A percentile compares a stretch with the other conserved stretches of the same genome.
Evolutionary conservation across 1,140 invertebrate genomes (phyloP).

Genomic region (Diachasma alloeum): DNA sequence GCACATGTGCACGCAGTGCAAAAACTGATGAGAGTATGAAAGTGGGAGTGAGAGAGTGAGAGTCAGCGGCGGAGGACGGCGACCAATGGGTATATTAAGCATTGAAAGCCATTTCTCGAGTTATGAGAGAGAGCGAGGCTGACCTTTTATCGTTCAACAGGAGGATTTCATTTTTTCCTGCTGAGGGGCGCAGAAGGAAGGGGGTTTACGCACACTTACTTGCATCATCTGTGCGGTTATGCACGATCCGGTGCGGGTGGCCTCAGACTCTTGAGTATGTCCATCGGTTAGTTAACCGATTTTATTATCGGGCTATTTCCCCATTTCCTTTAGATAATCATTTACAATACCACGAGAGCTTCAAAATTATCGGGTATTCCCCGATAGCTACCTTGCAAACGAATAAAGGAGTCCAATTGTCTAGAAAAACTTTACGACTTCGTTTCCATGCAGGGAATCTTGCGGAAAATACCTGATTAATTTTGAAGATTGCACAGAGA

Average conservation of each 20-base stretch:
- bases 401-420: no score
- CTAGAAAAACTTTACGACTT: no score
- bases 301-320: not conserved
- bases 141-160: slow-evolving; percentile 45
- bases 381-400: no score
- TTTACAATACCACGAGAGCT: no score
- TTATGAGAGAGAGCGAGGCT: slow-evolving; percentile 32
- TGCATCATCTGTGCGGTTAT: not conserved
- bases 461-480: no score
- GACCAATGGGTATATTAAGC: not conserved
- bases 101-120: not conserved
- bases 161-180: not conserved
- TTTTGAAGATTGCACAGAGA: no score
- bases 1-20: not conserved
- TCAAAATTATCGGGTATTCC: no score
- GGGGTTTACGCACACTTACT: not conserved
- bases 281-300: not conserved
- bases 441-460: no score
- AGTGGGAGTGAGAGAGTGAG: not conserved
- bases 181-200: not conserved
- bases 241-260: slow-evolving; percentile 35
- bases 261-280: not conserved
- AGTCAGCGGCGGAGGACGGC: not conserved
- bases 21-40: not conserved
- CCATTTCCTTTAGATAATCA: not conserved